Evolutionary conservation across 2,797 vertebrate species (phyloP), one percentile per base, ranked within the genome.

Genomic region (Gobionotothen gibberifrons): DNA sequence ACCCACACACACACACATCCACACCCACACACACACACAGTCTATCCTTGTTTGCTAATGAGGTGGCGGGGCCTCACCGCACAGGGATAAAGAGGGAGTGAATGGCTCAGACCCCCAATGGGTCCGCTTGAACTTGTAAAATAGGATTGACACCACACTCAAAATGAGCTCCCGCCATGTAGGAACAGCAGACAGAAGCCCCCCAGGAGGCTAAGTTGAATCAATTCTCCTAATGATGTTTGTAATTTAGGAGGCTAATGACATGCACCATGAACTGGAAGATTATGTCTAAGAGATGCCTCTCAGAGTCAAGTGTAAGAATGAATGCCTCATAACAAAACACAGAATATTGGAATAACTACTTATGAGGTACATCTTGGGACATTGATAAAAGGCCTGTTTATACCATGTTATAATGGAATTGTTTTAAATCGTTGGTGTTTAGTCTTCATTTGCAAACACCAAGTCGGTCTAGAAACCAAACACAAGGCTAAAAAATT

Each of bases 211-310:
- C 82, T 83, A 88, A 88, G 88, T 82, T 83, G 89, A 93, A 93
- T 94, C 93, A 92, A 89, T 93, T 92, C 89, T 85, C 81, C 84
- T 94, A 92, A 93, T 92, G 90, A 93, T 93, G 92, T 93, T 93
- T 93, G 91, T 93, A 93, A 94, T 93, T 92, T 87, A 93, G 91
- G 77, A 81, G 85, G 85, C 85, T 93, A 93, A 94, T 94, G 93
- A 94, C 91, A 87, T 87, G 90, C 90, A 89, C 88, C 78, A 89
- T 90, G 82, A 90, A 89, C 90, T 86, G 83, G 86, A 90, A 92
- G 91, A 93, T 90, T 90, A 87, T 70, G 85, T 89, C 84, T 84
- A 73, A 59, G 85, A 89, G 87, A 90, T 68, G 69, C 73, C 78
- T 87, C 77, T 89, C 47, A 48, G 76, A 88, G 88, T 87, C 83